Evolutionary conservation across 2,113 vertebrate genomes (phyloP), one percentile per base, ranked within the genome.

Genomic region (Oryzias celebensis): DNA sequence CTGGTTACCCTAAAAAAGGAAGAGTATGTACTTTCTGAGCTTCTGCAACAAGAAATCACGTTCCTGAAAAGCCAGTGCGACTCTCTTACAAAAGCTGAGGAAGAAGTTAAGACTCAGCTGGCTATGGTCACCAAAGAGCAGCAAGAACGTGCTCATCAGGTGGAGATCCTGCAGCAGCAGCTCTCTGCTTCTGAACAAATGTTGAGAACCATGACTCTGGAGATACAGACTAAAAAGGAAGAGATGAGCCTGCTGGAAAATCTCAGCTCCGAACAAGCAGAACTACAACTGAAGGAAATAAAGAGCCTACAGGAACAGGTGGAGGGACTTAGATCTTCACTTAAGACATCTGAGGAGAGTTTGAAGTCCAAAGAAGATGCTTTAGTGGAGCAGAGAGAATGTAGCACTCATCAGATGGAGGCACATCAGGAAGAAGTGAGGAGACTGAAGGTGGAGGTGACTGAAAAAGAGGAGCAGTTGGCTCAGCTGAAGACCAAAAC

Each of bases 181-280:
- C 16, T 44, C 43, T 18, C 31, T 15, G 36, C 26, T 1, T 78
- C 77, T 70, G 71, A 77, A 18, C 58, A 58, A 0, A 71, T 83
- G n/a, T n/a, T 73, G 0, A 62, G 4, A 10, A n/a, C 7, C 44
- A 87, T 93, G 0, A 85, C 64, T 4, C 84, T 85, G 2, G 88
- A 90, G 71, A 63, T 96, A 7, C 91, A 93, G 42, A 76, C 89
- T 0, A 90, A 95, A 87, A 83, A 87, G 61, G 59, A 78, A 55
- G 53, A 68, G 52, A 60, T 81, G 17, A 7, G 0, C 0, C 10
- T 59, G n/a, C 4, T 83, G 4, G 72, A 52, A 16, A 61, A 14
- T 14, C 16, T 70, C 1, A 31, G 16, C 26, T 50, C 52, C 1
- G 51, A 55, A 18, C 60, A 82, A 24, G 59, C 43, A 0, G 17